Percentiles rank a stretch among this genome's conserved stretches.
Conservation (phyloP, 64 coral and sea anemone species). For the Stichodactyla mertensii region DNA sequence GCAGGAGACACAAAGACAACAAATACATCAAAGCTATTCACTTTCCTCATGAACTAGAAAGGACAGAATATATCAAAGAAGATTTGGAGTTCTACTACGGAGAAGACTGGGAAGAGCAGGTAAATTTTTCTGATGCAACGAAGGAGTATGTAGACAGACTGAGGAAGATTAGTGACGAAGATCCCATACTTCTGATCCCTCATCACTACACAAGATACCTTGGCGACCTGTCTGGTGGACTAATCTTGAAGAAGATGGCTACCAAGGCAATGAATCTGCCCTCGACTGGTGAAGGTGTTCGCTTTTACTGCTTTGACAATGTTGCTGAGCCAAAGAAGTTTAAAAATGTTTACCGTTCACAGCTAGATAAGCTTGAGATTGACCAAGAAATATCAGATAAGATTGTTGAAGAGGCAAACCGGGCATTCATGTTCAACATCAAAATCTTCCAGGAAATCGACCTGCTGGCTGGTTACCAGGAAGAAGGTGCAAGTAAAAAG, state of each 20-base stretch:
- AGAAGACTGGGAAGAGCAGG: constrained; percentile 75
- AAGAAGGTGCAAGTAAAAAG: constrained; percentile 13
- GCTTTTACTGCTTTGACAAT: constrained; percentile 73
- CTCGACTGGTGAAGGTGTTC: constrained; percentile 80
- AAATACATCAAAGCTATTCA: constrained; percentile 60
- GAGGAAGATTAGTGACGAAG: constrained; percentile 54
- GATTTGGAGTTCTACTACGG: constrained; percentile 89
- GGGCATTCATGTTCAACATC: constrained; percentile 71
- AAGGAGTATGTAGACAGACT: constrained; percentile 86
- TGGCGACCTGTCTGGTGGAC: constrained; percentile 86
- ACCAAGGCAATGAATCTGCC: constrained; percentile 78
- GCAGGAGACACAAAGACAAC: constrained; percentile 75
- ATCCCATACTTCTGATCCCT: constrained; percentile 80
- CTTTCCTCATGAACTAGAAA: constrained; percentile 79
- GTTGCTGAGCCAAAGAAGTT: constrained; percentile 78
- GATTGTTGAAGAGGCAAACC: constrained; percentile 78
- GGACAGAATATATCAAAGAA: constrained; percentile 56
- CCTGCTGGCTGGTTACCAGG: constrained; percentile 42
- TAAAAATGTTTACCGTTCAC: constrained; percentile 75
- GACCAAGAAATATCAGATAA: constrained; percentile 65
- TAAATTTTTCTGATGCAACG: constrained; percentile 60
- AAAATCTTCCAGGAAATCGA: constrained; percentile 87
- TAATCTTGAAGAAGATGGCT: constrained; percentile 85
- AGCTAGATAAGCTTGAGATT: constrained; percentile 66
- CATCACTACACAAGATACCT: constrained; percentile 95